phyloP scores from a whole-genome alignment of 2,113 vertebrate genomes.

The Nothobranchius kuhntae region DNA sequence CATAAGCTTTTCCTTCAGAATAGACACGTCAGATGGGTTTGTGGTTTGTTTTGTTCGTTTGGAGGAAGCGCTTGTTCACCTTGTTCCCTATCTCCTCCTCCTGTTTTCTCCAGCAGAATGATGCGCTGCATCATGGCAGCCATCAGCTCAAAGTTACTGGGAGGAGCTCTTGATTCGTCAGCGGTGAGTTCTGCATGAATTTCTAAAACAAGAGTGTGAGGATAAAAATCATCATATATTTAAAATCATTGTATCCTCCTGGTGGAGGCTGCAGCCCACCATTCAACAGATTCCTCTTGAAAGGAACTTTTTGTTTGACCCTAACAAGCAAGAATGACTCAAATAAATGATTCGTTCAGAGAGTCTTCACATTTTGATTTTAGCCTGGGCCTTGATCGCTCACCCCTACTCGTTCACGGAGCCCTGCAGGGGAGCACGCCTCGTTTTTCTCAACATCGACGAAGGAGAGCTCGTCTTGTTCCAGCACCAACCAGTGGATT shows the following conservation, averaged over 20 bases:
- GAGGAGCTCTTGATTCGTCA: constrained; percentile 58
- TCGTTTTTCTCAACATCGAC: constrained; percentile 75
- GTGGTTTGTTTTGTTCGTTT: neutral
- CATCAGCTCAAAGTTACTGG: constrained; percentile 70
- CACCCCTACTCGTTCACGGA: constrained; percentile 42
- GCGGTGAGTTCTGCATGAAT: constrained; percentile 38
- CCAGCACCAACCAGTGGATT: neutral
- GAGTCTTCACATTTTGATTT: too few relatives aligned
- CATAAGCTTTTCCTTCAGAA: constrained; percentile 76
- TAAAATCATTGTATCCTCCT: too few relatives aligned
- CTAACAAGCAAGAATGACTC: constrained; percentile 32
- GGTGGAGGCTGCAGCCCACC: constrained; percentile 40
- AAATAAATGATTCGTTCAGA: too few relatives aligned
- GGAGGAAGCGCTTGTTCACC: constrained; percentile 67
- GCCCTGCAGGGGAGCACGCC: constrained; percentile 58
- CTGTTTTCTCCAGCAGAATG: constrained; percentile 81
- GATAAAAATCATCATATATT: too few relatives aligned
- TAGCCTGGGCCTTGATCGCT: neutral
- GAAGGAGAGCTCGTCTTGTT: constrained; percentile 76
- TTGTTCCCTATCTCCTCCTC: constrained; percentile 77
- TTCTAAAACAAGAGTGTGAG: constrained; percentile 35
- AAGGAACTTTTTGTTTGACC: constrained; percentile 30
- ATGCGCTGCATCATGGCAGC: constrained; percentile 79
- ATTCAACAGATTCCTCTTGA: constrained; percentile 51
- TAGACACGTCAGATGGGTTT: neutral